A percentile compares a stretch with the other conserved stretches of the same genome.
Evolutionary conservation across 2,888 invertebrate genomes (phyloP).

Genomic region (Choristoneura rosaceana): DNA sequence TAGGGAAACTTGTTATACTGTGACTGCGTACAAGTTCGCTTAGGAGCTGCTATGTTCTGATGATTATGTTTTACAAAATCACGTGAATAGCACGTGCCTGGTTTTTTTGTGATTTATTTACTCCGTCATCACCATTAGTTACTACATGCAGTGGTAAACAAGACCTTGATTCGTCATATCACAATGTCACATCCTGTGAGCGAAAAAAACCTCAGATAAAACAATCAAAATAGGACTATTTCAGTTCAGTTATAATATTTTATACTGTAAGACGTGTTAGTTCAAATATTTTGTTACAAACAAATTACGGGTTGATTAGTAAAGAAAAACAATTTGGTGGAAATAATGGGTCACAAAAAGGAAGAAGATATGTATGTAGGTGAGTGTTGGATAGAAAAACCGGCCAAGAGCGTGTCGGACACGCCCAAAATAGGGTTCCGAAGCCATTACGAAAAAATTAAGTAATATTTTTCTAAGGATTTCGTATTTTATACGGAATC

Average conservation of each 20-base stretch:
- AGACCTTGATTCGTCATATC: background rate
- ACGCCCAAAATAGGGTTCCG: too few relatives aligned
- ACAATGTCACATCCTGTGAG: background rate
- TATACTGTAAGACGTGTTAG: background rate
- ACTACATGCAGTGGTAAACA: background rate
- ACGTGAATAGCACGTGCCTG: too few relatives aligned
- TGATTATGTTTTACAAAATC: too few relatives aligned
- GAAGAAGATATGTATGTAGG: background rate
- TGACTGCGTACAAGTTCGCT: too few relatives aligned
- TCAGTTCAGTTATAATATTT: background rate
- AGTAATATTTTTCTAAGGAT: too few relatives aligned
- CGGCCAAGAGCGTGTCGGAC: too few relatives aligned
- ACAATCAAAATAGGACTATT: background rate
- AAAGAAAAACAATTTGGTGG: background rate
- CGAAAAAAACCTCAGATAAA: background rate
- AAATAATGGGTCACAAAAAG: background rate
- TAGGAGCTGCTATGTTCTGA: too few relatives aligned
- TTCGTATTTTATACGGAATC: too few relatives aligned
- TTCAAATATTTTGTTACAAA: background rate
- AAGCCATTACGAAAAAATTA: too few relatives aligned
- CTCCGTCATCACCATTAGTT: too few relatives aligned
- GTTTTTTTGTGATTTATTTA: too few relatives aligned
- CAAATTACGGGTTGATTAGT: background rate
- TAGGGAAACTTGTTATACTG: too few relatives aligned
- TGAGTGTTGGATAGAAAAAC: background rate